Base-by-base conservation (phyloP, 2,797 vertebrate species). In the Allobates femoralis region DNA sequence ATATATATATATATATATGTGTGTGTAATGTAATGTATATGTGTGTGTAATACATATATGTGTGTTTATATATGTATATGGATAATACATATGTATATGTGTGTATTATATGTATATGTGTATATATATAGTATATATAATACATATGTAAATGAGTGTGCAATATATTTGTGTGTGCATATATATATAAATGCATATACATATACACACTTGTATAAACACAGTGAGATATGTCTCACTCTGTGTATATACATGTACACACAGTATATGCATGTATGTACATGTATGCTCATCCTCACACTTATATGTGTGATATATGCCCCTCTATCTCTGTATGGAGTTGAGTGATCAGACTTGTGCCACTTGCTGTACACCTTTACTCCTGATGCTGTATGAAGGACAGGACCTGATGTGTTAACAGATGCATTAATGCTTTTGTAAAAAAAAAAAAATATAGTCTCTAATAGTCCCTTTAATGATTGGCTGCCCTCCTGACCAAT, bases 401-500 rank as follows among this genome's bases (percentile, higher is more conserved):
- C 6, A 14, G 19, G 62, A 19, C 18, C 3, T 23, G 23, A 58
- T 69, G 62, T 15, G 75, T 85, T 85, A 79, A 85, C 6, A 79
- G 18, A 46, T 58, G 51, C 34, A 79, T 30, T 79, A 79, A 19
- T 2, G 41, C 23, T 26, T 15, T 34, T 50, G 55, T 60, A 56
- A 67, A 50, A 69, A 77, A 41, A 46, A 41, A 1, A 41, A 41
- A 41, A 5, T 6, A 6, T 18, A 5, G 11, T 69, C 18, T 77
- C 58, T 32, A 69, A 6, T 37, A 12, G 7, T 0, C 0, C 1
- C 11, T 16, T 23, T 66, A 15, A 46, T 15, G 15, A 83, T 77
- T 82, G 80, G 80, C 79, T 86, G n/a, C 1, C 18, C 6, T 58
- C 0, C 26, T 51, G 28, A 16, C 86, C 86, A 87, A 87, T 87